Evolutionary conservation across 2,797 vertebrate species (phyloP).

Genomic region (Rallus crepitans): DNA sequence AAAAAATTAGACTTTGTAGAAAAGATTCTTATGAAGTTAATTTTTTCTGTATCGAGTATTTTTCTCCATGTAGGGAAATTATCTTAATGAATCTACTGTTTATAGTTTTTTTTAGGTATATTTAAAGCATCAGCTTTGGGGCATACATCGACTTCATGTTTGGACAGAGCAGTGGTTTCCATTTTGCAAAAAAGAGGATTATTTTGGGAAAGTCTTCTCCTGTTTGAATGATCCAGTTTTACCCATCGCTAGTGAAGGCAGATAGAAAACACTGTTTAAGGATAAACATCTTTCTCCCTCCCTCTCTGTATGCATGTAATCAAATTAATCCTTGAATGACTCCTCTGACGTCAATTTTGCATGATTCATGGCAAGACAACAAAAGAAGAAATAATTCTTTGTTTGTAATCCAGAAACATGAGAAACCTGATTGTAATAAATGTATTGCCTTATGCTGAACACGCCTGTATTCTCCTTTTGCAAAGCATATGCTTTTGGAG

Average conservation of each 20-base stretch:
- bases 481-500: background rate
- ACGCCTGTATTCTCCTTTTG: background rate
- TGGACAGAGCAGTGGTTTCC: background rate
- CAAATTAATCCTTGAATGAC: constrained; percentile 4
- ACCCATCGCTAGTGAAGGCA: background rate
- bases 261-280: background rate
- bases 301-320: background rate
- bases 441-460: background rate
- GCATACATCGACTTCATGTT: background rate
- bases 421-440: constrained; percentile 5
- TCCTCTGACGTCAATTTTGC: background rate
- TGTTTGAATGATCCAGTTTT: background rate
- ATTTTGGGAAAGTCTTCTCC: background rate
- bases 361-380: background rate
- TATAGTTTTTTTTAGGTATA: background rate
- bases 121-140: background rate
- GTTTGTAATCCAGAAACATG: constrained; percentile 1
- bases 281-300: background rate
- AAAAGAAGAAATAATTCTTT: background rate
- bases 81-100: background rate
- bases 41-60: background rate
- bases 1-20: background rate
- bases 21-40: background rate
- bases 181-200: background rate
- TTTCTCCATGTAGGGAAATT: background rate